Evolutionary conservation across 2,113 vertebrate species (phyloP).

Genomic region (Phocoena phocoena): DNA sequence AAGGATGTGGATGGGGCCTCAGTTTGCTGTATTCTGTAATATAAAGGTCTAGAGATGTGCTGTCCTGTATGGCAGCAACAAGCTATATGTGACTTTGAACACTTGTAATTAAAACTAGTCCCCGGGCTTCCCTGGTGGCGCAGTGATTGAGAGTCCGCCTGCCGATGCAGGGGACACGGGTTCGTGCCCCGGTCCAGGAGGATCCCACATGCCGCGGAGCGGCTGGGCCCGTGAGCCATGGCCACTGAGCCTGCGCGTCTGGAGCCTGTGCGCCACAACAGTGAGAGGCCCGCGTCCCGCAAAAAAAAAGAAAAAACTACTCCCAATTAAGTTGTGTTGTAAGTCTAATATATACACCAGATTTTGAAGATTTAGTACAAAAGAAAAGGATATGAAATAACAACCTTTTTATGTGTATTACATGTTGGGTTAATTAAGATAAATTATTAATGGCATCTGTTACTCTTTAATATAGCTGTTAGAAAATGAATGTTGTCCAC

Average conservation of each 20-base stretch:
- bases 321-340: not conserved
- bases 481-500: not conserved
- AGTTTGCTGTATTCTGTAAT: not conserved
- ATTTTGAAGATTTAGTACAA: constrained; percentile 12
- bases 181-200: too few relatives aligned
- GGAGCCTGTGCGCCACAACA: too few relatives aligned
- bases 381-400: not conserved
- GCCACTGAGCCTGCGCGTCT: too few relatives aligned
- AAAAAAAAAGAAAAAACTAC: not conserved
- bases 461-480: not conserved
- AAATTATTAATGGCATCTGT: not conserved
- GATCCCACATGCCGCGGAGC: too few relatives aligned
- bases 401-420: not conserved
- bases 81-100: not conserved
- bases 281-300: too few relatives aligned
- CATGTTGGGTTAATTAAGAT: not conserved
- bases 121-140: too few relatives aligned
- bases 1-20: not conserved
- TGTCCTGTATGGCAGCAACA: not conserved
- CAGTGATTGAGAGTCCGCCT: too few relatives aligned
- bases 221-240: too few relatives aligned
- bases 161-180: too few relatives aligned
- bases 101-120: not conserved
- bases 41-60: not conserved
- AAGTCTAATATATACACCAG: not conserved